Conservation (phyloP, 2,113 vertebrate genomes). For the Pycnonotus jocosus region DNA sequence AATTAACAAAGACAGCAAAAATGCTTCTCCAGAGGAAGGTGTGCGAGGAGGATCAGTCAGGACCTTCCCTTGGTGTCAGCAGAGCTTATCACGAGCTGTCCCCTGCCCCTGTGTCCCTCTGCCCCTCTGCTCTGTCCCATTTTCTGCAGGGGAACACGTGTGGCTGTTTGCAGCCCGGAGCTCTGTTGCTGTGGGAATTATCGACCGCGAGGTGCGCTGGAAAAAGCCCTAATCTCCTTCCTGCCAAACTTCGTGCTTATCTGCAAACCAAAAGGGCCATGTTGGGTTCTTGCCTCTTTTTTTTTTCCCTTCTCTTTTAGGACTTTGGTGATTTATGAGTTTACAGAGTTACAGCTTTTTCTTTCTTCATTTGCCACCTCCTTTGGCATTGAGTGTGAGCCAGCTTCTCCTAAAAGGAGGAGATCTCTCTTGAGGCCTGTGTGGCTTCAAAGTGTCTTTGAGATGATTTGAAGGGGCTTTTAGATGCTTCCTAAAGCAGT, state of each 20-base stretch:
- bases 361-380: neutral
- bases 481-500: neutral
- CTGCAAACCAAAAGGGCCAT: slow-evolving; percentile 35
- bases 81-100: neutral
- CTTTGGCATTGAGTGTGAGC: neutral
- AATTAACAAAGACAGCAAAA: neutral
- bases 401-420: neutral
- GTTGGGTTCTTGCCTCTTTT: neutral
- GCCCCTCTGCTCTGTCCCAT: neutral
- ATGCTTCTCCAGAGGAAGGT: neutral
- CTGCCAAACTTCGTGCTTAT: slow-evolving; percentile 64
- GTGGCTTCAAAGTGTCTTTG: neutral
- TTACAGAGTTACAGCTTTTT: neutral
- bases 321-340: neutral
- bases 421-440: neutral
- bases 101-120: neutral
- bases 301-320: neutral
- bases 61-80: neutral
- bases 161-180: neutral
- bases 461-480: neutral
- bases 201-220: neutral
- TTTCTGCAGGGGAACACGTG: neutral
- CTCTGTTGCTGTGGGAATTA: slow-evolving; percentile 57
- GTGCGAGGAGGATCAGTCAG: neutral
- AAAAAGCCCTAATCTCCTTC: slow-evolving; percentile 65